These are phyloP conservation scores for Brassicogethes aeneus DNA, from an alignment of 2,888 invertebrate species.

Conservation along the genomic window DNA sequence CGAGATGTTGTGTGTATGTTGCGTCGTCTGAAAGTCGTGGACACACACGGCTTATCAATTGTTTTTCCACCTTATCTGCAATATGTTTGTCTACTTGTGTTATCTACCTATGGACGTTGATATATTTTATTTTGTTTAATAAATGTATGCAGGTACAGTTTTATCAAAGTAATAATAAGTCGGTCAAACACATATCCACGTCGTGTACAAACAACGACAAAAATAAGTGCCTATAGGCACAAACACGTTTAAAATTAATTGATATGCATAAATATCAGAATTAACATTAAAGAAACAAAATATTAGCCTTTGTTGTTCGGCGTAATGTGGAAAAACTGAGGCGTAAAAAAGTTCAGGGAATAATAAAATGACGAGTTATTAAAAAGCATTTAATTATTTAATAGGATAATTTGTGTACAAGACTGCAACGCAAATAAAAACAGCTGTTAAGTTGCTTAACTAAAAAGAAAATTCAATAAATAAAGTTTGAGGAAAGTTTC, in stretches of 20 bases:
- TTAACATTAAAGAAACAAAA: no score
- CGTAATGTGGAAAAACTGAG: no score
- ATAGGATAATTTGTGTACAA: not conserved
- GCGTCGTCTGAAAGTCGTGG: no score
- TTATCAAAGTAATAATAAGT: not conserved
- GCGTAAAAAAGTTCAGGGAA: no score
- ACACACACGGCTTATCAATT: not conserved
- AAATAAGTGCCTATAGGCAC: no score
- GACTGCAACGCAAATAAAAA: slow-evolving; percentile 7
- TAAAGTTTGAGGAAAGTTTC: slow-evolving; percentile 13
- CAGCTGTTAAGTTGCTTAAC: slow-evolving; percentile 19
- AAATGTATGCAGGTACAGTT: not conserved
- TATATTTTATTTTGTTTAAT: not conserved
- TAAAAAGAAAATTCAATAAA: slow-evolving; percentile 21
- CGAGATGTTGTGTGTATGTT: no score
- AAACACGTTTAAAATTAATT: no score
- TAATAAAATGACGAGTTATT: no score
- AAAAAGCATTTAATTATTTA: not conserved
- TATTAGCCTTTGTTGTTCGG: no score
- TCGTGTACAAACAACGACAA: no score
- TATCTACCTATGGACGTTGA: slow-evolving; percentile 4
- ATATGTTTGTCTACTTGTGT: slow-evolving; percentile 1
- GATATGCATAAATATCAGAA: no score
- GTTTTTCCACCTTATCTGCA: not conserved
- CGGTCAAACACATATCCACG: no score